Percentiles rank a stretch among this genome's conserved stretches.
Evolutionary conservation across 1,140 invertebrate species (phyloP).

Genomic region (Dendroctonus ponderosae): DNA sequence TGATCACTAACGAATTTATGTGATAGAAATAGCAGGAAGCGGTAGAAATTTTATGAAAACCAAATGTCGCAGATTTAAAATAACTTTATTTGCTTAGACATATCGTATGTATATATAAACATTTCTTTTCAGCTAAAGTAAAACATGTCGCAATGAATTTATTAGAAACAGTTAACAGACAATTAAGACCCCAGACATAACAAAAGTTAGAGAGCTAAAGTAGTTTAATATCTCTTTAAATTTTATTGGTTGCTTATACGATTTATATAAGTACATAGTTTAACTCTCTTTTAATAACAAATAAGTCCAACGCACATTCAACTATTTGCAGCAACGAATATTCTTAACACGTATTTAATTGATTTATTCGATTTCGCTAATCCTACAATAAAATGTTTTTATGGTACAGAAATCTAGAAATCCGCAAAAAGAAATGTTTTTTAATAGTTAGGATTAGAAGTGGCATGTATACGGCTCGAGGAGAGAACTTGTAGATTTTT

Average conservation of each 20-base stretch:
- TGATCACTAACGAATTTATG: too few relatives aligned
- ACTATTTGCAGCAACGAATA: constrained; percentile 26
- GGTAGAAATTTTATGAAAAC: background rate
- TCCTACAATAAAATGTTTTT: constrained; percentile 15
- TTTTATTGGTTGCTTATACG: background rate
- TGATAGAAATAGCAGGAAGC: too few relatives aligned
- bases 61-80: constrained; percentile 25
- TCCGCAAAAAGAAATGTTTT: constrained; percentile 7
- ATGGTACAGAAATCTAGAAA: constrained; percentile 8
- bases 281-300: constrained; percentile 11
- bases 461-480: too few relatives aligned
- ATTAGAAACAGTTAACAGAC: constrained; percentile 3
- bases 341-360: constrained; percentile 21
- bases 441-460: background rate
- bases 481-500: too few relatives aligned
- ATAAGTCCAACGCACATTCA: constrained; percentile 1
- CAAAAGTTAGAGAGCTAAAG: background rate
- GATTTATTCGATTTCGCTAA: constrained; percentile 24
- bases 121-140: constrained; percentile 9
- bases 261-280: background rate
- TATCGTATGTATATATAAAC: constrained; percentile 28
- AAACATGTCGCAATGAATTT: background rate
- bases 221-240: background rate
- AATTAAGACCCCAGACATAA: background rate
- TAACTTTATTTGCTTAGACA: constrained; percentile 28